Evolutionary conservation across 2,888 invertebrate species (phyloP).

Genomic region (Synanthedon vespiformis): DNA sequence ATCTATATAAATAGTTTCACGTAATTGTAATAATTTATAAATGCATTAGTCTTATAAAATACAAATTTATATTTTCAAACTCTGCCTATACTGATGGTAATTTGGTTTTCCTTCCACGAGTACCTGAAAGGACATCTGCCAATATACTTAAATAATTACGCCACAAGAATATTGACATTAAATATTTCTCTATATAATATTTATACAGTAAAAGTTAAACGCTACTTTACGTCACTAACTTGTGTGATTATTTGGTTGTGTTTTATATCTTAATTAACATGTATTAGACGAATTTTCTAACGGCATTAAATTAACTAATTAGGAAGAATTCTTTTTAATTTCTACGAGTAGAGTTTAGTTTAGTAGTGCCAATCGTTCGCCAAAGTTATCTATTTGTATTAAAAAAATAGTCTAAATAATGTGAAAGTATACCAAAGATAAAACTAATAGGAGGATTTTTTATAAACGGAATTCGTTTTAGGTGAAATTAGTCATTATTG

Average conservation of each 20-base stretch:
- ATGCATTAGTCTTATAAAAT: constrained; percentile 10
- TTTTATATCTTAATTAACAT: constrained; percentile 44
- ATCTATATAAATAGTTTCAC: constrained; percentile 25
- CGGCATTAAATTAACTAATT: constrained; percentile 21
- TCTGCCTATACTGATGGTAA: constrained; percentile 7
- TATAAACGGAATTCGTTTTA: constrained; percentile 17
- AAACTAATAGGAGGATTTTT: constrained; percentile 12
- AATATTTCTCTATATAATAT: not conserved
- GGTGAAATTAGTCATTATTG: constrained; percentile 25
- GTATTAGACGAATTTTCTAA: constrained; percentile 38
- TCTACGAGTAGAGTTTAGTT: constrained; percentile 6
- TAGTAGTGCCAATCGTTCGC: constrained; percentile 36
- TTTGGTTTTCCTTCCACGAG: constrained; percentile 44
- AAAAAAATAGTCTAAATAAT: constrained; percentile 17
- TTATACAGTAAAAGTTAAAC: constrained; percentile 12
- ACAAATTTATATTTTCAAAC: constrained; percentile 7
- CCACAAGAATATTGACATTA: constrained; percentile 14
- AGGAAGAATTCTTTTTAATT: constrained; percentile 22
- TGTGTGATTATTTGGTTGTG: constrained; percentile 67
- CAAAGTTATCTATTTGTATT: constrained; percentile 27
- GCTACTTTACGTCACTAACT: constrained; percentile 40
- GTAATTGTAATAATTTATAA: constrained; percentile 8
- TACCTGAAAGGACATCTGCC: constrained; percentile 43
- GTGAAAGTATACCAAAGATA: constrained; percentile 21
- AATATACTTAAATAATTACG: constrained; percentile 10